Evolutionary conservation across 2,888 invertebrate species (phyloP).

Genomic region (Caenorhabditis sp.): DNA sequence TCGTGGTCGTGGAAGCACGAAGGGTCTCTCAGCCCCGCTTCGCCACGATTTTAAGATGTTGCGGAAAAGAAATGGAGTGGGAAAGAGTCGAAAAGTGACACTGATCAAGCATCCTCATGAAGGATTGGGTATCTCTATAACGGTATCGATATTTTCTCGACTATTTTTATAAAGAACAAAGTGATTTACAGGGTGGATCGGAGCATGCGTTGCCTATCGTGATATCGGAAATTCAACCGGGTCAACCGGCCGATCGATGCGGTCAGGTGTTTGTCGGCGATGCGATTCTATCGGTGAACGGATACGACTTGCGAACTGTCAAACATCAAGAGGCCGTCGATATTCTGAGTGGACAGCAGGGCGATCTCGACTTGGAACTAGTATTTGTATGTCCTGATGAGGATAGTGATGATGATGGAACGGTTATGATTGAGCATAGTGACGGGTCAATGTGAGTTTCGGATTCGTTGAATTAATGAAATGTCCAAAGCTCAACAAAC

Average conservation of each 20-base stretch:
- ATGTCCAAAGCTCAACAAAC: too few relatives aligned
- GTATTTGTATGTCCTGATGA: constrained; percentile 82
- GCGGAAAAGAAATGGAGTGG: constrained; percentile 71
- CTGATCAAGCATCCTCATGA: constrained; percentile 81
- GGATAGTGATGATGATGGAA: constrained; percentile 74
- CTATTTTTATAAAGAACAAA: too few relatives aligned
- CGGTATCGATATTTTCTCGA: too few relatives aligned
- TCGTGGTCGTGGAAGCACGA: constrained; percentile 59
- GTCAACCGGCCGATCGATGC: constrained; percentile 82
- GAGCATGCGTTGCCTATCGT: constrained; percentile 84
- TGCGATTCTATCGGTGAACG: constrained; percentile 84
- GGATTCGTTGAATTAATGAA: too few relatives aligned
- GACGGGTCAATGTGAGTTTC: constrained; percentile 60
- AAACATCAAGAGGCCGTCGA: constrained; percentile 85
- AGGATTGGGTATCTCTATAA: constrained; percentile 85
- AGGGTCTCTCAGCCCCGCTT: constrained; percentile 51
- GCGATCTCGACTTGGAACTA: constrained; percentile 81
- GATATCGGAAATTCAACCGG: constrained; percentile 82
- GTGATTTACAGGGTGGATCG: constrained; percentile 79
- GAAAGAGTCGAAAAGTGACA: constrained; percentile 75
- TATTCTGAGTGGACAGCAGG: constrained; percentile 80
- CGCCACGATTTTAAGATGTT: constrained; percentile 39
- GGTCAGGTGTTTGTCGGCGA: constrained; percentile 80
- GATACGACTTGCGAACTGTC: constrained; percentile 81
- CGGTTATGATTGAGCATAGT: constrained; percentile 64